A percentile compares a stretch with the other conserved stretches of the same genome.
phyloP scores from a whole-genome alignment of 2,888 invertebrate genomes.

The Timema cristinae region DNA sequence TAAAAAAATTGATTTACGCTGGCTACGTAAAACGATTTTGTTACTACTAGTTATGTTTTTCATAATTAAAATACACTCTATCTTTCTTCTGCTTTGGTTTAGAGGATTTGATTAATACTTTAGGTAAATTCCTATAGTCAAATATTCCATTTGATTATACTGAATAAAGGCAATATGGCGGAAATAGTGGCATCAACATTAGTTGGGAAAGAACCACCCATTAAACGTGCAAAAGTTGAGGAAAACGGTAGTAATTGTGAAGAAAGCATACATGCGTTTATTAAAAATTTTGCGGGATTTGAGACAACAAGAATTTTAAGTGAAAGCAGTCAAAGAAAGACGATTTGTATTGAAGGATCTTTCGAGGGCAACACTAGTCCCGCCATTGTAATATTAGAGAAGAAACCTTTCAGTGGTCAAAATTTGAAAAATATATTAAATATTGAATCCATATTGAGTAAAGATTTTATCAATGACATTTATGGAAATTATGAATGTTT shows the following conservation, averaged over 20 bases:
- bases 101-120: too few species aligned
- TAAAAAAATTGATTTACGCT: too few species aligned
- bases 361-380: constrained; percentile 56
- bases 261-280: constrained; percentile 15
- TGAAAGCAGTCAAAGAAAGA: constrained; percentile 69
- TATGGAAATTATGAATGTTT: constrained; percentile 77
- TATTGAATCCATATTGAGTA: constrained; percentile 54
- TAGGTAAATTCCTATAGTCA: too few species aligned
- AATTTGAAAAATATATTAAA: constrained; percentile 53
- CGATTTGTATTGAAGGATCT: constrained; percentile 64
- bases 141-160: too few species aligned
- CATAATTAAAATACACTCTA: too few species aligned
- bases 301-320: constrained; percentile 61
- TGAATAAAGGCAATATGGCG: too few species aligned
- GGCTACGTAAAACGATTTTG: too few species aligned
- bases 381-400: constrained; percentile 75
- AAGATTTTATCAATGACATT: constrained; percentile 75
- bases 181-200: too few species aligned
- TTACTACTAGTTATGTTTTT: too few species aligned
- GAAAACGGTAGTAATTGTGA: not conserved
- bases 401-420: constrained; percentile 70
- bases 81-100: too few species aligned
- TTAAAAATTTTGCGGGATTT: constrained; percentile 59
- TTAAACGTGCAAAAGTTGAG: too few species aligned
- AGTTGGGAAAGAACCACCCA: too few species aligned